Evolutionary conservation across 2,888 invertebrate species (phyloP).

Genomic region (Acrocyrtus sp.): DNA sequence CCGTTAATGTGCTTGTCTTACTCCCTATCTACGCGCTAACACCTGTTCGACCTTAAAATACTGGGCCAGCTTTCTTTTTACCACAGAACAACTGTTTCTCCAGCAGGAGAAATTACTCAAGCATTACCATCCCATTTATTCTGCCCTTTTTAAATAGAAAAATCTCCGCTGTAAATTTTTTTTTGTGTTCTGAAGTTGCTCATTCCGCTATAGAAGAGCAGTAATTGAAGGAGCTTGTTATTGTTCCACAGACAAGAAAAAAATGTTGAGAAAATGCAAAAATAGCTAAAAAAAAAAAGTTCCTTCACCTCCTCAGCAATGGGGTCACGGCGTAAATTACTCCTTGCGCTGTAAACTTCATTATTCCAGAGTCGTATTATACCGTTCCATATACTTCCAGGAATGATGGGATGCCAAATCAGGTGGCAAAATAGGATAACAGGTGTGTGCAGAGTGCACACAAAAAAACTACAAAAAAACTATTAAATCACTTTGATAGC

Average conservation of each 20-base stretch:
- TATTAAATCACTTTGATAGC: too few relatives aligned
- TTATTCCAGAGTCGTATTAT: slow-evolving; percentile 21
- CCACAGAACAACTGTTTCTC: too few relatives aligned
- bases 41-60: not conserved
- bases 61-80: not conserved
- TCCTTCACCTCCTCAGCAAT: slow-evolving; percentile 44
- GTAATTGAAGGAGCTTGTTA: not conserved
- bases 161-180: slow-evolving; percentile 23
- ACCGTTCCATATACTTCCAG: too few relatives aligned
- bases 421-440: too few relatives aligned
- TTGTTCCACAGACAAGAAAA: not conserved
- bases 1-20: not conserved
- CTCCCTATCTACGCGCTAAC: not conserved
- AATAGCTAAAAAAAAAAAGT: slow-evolving; percentile 14
- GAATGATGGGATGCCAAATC: too few relatives aligned
- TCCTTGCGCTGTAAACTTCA: slow-evolving; percentile 48
- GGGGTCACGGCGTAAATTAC: slow-evolving; percentile 47
- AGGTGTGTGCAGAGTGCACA: too few relatives aligned
- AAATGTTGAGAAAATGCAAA: not conserved
- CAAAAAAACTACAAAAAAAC: too few relatives aligned
- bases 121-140: not conserved
- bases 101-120: too few relatives aligned
- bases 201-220: not conserved
- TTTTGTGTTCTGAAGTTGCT: not conserved
- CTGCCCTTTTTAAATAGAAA: not conserved